Base-by-base conservation (phyloP, 2,113 vertebrate species). In the Andinoacara biseriatus region DNA sequence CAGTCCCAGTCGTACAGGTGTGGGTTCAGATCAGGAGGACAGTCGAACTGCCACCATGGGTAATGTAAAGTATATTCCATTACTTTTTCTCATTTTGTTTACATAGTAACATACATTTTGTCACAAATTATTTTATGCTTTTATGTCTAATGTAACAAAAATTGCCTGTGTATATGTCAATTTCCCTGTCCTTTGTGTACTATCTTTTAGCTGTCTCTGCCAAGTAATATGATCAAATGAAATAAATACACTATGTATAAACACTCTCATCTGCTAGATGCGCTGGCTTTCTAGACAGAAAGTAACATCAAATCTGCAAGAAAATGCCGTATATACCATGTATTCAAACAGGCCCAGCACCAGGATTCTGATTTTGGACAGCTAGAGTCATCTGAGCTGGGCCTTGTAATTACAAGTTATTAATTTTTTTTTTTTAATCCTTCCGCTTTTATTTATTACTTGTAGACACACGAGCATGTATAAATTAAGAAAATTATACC, bases 1-100 rank as follows among this genome's bases (percentile, higher is more conserved):
- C 89, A 99, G 98, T 89, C 98, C 98, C 69, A 90, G 90, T 67
- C 95, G 95, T 57, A 96, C 96, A 0, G 97, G 96, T 78, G 97
- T 97, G 20, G 95, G 97, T 79, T 97, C 98, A 0, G 98, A 99
- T 87, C 96, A 98, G 92, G 98, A 99, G 83, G 97, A 98, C 95
- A 98, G 97, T 92, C 97, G 96, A 87, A 96, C 97, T 7, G 96
- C 97, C 90, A 97, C 96, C 2, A 94, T 98, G 95, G 98, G 98
- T 99, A 94, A 96, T 72, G 46, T 72, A 54, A 72, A 72, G 67
- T 52, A 72, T 72, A 72, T 54, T 72, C 13, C 6, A 31, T 54
- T 54, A 52, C 13, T 52, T 72, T 52, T 72, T 43, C 52, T 31
- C 31, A 54, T 31, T 14, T 10, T 54, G 46, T 33, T 54, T 54